Conservation (phyloP, 2,113 vertebrate species). For the Fulmarus glacialis region DNA sequence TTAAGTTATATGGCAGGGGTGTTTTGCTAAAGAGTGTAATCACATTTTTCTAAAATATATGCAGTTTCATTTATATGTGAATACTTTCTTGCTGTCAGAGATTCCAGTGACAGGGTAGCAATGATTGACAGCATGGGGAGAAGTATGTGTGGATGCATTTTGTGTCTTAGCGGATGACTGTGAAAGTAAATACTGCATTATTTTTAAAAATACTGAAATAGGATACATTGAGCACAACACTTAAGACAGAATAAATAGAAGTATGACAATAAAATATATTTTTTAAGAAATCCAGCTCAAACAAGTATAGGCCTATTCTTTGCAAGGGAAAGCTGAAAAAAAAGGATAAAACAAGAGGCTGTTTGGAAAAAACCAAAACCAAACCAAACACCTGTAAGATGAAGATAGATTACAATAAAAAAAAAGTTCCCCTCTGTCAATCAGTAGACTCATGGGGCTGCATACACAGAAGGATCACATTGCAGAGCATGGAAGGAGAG, state of each 20-base stretch:
- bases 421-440: not conserved
- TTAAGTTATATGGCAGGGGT: not conserved
- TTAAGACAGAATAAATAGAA: not conserved
- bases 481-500: not conserved
- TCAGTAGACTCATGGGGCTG: not conserved
- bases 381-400: not conserved
- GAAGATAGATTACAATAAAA: not conserved
- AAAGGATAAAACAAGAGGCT: not conserved
- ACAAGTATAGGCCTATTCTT: not conserved
- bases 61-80: constrained; percentile 6
- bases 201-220: not conserved
- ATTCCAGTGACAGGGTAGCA: not conserved
- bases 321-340: not conserved
- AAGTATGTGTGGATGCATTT: not conserved
- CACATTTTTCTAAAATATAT: not conserved
- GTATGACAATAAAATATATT: not conserved
- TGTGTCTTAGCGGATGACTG: not conserved
- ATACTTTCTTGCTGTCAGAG: constrained; percentile 1
- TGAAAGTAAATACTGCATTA: constrained; percentile 28
- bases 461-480: not conserved
- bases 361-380: not conserved
- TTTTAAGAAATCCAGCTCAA: not conserved
- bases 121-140: not conserved
- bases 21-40: not conserved
- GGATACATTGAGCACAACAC: not conserved